Conservation (phyloP, 2,113 vertebrate species). For the Tympanuchus pallidicinctus region DNA sequence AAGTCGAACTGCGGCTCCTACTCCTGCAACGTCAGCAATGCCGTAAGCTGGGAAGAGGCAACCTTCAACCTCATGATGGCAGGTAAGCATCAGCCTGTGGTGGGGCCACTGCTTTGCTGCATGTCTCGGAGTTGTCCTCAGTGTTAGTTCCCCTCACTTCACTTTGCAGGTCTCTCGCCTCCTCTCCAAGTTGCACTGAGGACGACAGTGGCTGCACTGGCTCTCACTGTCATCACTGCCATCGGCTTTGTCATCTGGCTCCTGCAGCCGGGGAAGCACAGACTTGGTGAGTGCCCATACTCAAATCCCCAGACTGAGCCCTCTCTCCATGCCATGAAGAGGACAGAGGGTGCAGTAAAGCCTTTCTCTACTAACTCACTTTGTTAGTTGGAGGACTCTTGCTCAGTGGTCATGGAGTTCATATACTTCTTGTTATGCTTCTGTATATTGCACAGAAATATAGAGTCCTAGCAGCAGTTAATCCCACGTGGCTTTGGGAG, state of each 20-base stretch:
- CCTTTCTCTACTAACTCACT: background rate
- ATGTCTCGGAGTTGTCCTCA: background rate
- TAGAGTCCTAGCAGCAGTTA: background rate
- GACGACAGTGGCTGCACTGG: rapidly evolving
- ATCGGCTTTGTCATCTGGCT: rapidly evolving
- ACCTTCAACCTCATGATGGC: background rate
- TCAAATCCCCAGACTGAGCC: background rate
- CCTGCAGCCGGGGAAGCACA: rapidly evolving
- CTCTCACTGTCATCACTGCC: rapidly evolving
- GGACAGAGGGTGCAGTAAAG: background rate
- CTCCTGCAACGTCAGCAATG: conserved; percentile 7
- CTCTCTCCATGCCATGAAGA: background rate
- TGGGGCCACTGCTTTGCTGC: rapidly evolving
- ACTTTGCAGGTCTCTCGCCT: background rate
- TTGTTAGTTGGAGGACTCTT: rapidly evolving
- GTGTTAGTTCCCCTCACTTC: background rate
- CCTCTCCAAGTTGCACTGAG: rapidly evolving
- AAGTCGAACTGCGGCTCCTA: background rate
- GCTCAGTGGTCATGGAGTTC: background rate
- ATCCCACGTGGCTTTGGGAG: background rate
- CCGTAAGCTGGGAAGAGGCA: background rate
- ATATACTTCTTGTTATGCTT: background rate
- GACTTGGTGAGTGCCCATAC: background rate
- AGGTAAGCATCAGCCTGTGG: background rate
- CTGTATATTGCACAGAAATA: background rate